Percentiles rank a stretch among this genome's conserved stretches.
Conservation (phyloP, 1,140 invertebrate genomes). For the Aporrectodea caliginosa region DNA sequence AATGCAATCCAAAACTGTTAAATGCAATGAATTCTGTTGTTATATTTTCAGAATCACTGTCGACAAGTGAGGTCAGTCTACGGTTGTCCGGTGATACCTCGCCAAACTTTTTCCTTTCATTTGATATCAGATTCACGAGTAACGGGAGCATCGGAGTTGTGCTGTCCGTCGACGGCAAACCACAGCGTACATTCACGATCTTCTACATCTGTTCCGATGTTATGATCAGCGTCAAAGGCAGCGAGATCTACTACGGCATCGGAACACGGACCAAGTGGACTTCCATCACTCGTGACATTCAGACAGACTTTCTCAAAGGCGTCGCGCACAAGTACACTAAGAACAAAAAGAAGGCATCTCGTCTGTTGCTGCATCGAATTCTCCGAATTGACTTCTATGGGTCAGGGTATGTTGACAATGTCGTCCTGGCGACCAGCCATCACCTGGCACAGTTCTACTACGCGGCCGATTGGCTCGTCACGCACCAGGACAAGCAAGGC, state of each 20-base stretch:
- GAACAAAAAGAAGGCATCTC: slow-evolving; percentile 41
- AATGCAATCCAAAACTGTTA: no score
- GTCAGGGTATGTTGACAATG: slow-evolving; percentile 60
- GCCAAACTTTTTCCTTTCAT: slow-evolving; percentile 57
- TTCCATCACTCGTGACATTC: slow-evolving; percentile 77
- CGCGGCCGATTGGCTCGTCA: slow-evolving; percentile 87
- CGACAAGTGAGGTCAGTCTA: not conserved
- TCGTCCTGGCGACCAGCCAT: slow-evolving; percentile 43
- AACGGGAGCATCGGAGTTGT: slow-evolving; percentile 79
- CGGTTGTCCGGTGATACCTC: not conserved
- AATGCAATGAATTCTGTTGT: not conserved
- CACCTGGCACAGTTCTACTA: slow-evolving; percentile 86
- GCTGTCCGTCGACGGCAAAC: slow-evolving; percentile 72
- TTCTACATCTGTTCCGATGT: slow-evolving; percentile 76
- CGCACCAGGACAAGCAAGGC: slow-evolving; percentile 84
- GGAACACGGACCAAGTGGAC: slow-evolving; percentile 70
- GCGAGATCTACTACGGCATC: slow-evolving; percentile 82
- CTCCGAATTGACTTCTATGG: slow-evolving; percentile 64
- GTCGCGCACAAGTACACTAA: slow-evolving; percentile 56
- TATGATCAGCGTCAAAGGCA: slow-evolving; percentile 68
- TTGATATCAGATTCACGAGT: slow-evolving; percentile 66
- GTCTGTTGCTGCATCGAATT: slow-evolving; percentile 33
- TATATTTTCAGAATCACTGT: not conserved
- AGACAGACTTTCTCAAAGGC: slow-evolving; percentile 88
- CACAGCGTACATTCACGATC: slow-evolving; percentile 68